Evolutionary conservation across 2,797 vertebrate species (phyloP), one percentile per base, ranked within the genome.

Genomic region (Amblyopsis hoosieri): DNA sequence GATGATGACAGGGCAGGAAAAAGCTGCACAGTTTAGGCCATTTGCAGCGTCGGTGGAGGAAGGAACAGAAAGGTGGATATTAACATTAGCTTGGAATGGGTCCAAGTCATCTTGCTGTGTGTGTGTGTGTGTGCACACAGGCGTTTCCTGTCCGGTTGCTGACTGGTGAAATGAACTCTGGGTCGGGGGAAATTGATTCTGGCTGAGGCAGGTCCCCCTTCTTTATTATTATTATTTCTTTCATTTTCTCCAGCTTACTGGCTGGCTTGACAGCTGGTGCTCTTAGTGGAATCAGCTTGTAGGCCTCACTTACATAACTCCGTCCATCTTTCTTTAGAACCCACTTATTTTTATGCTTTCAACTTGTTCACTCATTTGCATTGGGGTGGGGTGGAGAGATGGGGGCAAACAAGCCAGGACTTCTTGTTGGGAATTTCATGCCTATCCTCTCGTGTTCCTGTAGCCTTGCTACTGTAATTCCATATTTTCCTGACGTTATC

Each of bases 151-250:
- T 86, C 81, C 83, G 85, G 84, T 79, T 78, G 78, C 82, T 85
- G 88, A 91, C 86, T 89, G 85, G 90, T 90, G 87, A 89, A 90
- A 91, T 90, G 79, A 90, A 89, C 89, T 88, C 82, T 0, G 67
- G 84, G 82, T 82, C 81, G 76, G 74, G 73, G 75, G 75, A 87
- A 89, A 89, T 89, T 89, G 85, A 89, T 89, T 91, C 76, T 89
- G 84, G 85, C 85, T 72, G 74, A 75, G 77, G 75, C 64, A 67
- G 79, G 80, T 84, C 76, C 75, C 73, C 68, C 71, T 59, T 64
- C 55, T 76, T 19, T 6, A 8, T 23, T 23, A 23, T 23, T 23
- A 3, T 23, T 23, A 3, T 23, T 23, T 3, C 0, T 3, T 23
- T 23, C 23, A 23, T 23, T 54, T 57, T 68, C 62, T 50, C 65